Evolutionary conservation across 2,113 vertebrate species (phyloP).

Genomic region (Podilymbus podiceps): DNA sequence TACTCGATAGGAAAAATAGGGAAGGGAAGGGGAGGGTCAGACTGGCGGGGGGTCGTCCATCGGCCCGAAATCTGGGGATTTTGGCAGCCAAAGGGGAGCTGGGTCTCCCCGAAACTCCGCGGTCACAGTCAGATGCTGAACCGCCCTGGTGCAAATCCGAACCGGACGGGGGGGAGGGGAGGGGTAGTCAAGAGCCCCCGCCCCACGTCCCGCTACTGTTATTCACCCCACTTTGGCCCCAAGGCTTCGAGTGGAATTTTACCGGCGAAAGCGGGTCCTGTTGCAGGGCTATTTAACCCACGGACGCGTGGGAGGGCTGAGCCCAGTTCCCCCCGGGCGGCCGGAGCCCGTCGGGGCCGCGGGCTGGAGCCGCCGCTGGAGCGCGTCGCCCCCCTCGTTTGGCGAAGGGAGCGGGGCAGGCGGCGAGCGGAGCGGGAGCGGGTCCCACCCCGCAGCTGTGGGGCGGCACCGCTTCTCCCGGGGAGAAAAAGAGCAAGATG

Average conservation of each 20-base stretch:
- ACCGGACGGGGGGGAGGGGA: accelerated
- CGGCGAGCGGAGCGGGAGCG: background rate
- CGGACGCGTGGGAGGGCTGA: background rate
- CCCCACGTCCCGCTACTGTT: background rate
- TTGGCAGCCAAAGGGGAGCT: background rate
- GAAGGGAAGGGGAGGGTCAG: background rate
- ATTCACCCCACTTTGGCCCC: background rate
- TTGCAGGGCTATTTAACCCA: background rate
- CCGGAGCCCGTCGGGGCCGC: background rate
- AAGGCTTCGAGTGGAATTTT: background rate
- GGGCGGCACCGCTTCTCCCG: background rate
- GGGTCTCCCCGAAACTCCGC: background rate
- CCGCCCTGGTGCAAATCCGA: too few relatives aligned
- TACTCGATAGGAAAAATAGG: background rate
- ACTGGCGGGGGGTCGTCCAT: background rate
- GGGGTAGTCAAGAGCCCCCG: background rate
- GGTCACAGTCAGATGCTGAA: background rate
- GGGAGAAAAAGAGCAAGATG: background rate
- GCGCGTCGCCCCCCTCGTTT: background rate
- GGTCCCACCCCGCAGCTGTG: background rate
- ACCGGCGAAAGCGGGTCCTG: background rate
- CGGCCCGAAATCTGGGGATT: background rate
- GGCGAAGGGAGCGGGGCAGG: background rate
- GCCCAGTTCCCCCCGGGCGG: background rate
- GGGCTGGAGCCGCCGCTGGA: background rate